Conservation (phyloP, 2,888 invertebrate genomes). For the Scotopteryx bipunctaria region DNA sequence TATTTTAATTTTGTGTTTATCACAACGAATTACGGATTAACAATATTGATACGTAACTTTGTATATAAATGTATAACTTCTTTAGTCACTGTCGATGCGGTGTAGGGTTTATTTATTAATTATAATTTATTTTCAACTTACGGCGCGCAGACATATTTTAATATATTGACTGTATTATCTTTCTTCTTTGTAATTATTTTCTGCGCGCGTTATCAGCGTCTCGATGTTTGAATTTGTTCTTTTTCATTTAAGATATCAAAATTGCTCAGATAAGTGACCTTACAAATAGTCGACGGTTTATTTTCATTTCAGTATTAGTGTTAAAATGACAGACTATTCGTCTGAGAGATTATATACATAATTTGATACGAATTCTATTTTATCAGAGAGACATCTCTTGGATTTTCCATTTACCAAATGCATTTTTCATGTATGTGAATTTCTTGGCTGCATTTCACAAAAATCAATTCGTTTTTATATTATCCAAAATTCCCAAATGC, state of each 20-base stretch:
- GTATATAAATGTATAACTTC: slow-evolving; percentile 58
- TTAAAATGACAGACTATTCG: slow-evolving; percentile 18
- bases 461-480: slow-evolving; percentile 56
- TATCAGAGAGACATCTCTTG: slow-evolving; percentile 17
- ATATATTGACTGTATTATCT: not conserved
- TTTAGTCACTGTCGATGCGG: slow-evolving; percentile 52
- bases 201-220: slow-evolving; percentile 14
- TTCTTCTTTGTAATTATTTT: slow-evolving; percentile 11
- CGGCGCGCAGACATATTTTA: slow-evolving; percentile 32
- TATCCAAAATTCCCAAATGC: slow-evolving; percentile 42
- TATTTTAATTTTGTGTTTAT: slow-evolving; percentile 68
- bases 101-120: slow-evolving; percentile 41
- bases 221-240: slow-evolving; percentile 16
- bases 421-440: slow-evolving; percentile 38
- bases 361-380: slow-evolving; percentile 27
- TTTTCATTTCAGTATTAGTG: slow-evolving; percentile 37
- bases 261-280: slow-evolving; percentile 63
- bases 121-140: slow-evolving; percentile 4
- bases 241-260: slow-evolving; percentile 30
- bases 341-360: slow-evolving; percentile 26
- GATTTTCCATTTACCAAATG: slow-evolving; percentile 37
- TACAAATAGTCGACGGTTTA: slow-evolving; percentile 39
- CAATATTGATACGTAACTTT: slow-evolving; percentile 48
- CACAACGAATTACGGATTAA: slow-evolving; percentile 64
- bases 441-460: slow-evolving; percentile 42